phyloP scores from a whole-genome alignment of 2,888 invertebrate genomes.

The Lamellibrachia columna region DNA sequence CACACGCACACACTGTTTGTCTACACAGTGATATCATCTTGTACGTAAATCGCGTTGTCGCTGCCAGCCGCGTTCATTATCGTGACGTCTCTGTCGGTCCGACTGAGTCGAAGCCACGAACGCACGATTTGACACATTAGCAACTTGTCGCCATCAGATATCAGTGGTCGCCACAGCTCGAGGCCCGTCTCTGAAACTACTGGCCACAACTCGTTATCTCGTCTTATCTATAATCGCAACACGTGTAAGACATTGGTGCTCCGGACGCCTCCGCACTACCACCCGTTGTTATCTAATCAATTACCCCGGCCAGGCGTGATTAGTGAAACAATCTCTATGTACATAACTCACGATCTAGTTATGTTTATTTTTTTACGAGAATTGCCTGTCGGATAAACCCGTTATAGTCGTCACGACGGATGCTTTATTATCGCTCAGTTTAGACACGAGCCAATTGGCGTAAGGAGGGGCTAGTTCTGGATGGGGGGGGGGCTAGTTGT shows the following conservation, averaged over 20 bases:
- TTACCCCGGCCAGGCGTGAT: background rate
- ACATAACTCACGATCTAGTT: background rate
- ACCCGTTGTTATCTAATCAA: background rate
- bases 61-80: too few species aligned
- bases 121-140: background rate
- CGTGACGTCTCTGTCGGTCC: too few species aligned
- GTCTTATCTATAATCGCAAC: background rate
- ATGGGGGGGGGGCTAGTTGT: background rate
- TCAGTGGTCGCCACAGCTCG: background rate
- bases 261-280: background rate
- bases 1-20: too few species aligned
- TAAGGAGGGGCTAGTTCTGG: background rate
- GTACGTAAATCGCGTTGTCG: too few species aligned
- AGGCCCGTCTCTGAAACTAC: background rate
- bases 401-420: background rate
- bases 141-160: background rate
- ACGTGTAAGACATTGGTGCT: background rate
- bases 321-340: background rate
- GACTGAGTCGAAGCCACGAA: too few species aligned
- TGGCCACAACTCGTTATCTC: background rate
- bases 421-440: constrained; percentile 4
- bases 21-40: too few species aligned
- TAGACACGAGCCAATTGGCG: background rate
- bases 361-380: constrained; percentile 4
- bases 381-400: background rate